Percentiles rank a stretch among this genome's conserved stretches.
phyloP scores from a whole-genome alignment of 2,888 invertebrate species.

The Metopia argyrocephala region DNA sequence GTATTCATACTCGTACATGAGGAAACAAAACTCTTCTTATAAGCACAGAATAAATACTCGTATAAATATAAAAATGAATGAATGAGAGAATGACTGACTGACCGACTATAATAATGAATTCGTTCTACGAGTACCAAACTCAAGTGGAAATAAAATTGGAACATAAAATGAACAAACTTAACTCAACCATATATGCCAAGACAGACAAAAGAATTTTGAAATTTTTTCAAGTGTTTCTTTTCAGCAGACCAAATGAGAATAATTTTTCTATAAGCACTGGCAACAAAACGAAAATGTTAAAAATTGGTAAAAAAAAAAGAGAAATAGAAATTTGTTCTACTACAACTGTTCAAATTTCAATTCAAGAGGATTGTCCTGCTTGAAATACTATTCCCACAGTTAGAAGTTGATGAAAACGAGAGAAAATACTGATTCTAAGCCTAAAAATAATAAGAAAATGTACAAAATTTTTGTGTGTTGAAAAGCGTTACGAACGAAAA shows the following conservation, averaged over 20 bases:
- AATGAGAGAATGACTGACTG: background rate
- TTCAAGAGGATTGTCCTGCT: background rate
- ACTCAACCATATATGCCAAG: too few species aligned
- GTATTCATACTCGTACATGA: too few species aligned
- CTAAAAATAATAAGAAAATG: background rate
- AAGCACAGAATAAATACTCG: too few species aligned
- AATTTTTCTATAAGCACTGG: background rate
- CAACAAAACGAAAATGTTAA: background rate
- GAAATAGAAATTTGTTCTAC: constrained; percentile 37
- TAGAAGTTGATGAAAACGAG: background rate
- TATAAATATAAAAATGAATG: too few species aligned
- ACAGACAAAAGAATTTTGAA: background rate
- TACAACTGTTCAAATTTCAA: constrained; percentile 39
- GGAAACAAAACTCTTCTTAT: too few species aligned
- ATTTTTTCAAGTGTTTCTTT: background rate
- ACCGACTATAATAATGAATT: constrained; percentile 60
- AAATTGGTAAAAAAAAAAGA: background rate
- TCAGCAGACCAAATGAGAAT: background rate
- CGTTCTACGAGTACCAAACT: constrained; percentile 28
- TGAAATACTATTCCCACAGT: constrained; percentile 42
- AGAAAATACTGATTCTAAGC: background rate
- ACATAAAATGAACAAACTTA: background rate
- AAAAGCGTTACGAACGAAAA: background rate
- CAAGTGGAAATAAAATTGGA: constrained; percentile 6
- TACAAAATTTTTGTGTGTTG: background rate